phyloP scores from a whole-genome alignment of 2,113 vertebrate genomes.

The Lota lota region DNA sequence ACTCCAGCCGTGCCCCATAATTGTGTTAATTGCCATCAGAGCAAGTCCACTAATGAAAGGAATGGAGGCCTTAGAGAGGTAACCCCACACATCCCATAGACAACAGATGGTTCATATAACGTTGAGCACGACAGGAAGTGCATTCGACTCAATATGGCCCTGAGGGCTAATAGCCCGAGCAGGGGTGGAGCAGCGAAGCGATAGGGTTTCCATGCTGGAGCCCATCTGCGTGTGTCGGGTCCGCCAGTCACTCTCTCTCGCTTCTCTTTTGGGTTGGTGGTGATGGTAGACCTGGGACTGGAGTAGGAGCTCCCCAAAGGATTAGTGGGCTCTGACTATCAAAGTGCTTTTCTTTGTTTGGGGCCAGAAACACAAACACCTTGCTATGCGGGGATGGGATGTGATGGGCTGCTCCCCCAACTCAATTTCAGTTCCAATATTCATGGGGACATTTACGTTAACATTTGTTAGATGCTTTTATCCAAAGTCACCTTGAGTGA shows the following conservation, averaged over 20 bases:
- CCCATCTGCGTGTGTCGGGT: conserved; percentile 54
- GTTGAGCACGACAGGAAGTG: conserved; percentile 62
- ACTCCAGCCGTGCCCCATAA: not conserved
- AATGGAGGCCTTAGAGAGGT: conserved; percentile 30
- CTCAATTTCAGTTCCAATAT: too few relatives aligned
- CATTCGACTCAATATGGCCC: conserved; percentile 62
- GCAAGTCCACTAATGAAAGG: conserved; percentile 42
- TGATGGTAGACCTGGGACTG: too few relatives aligned
- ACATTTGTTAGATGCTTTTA: too few relatives aligned
- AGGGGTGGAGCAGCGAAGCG: conserved; percentile 45
- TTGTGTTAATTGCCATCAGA: conserved; percentile 54
- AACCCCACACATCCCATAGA: conserved; percentile 1
- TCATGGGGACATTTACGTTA: too few relatives aligned
- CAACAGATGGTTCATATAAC: conserved; percentile 64
- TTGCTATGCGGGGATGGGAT: too few relatives aligned
- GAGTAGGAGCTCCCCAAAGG: too few relatives aligned
- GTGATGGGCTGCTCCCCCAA: too few relatives aligned
- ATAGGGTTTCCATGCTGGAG: conserved; percentile 65
- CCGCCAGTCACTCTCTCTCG: conserved; percentile 4
- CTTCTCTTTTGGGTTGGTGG: too few relatives aligned
- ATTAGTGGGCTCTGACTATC: too few relatives aligned
- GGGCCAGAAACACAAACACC: too few relatives aligned
- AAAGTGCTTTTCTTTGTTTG: too few relatives aligned
- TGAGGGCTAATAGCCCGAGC: conserved; percentile 60
- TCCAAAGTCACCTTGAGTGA: too few relatives aligned